Evolutionary conservation across 2,113 vertebrate genomes (phyloP).

Genomic region (Ciconia maguari): DNA sequence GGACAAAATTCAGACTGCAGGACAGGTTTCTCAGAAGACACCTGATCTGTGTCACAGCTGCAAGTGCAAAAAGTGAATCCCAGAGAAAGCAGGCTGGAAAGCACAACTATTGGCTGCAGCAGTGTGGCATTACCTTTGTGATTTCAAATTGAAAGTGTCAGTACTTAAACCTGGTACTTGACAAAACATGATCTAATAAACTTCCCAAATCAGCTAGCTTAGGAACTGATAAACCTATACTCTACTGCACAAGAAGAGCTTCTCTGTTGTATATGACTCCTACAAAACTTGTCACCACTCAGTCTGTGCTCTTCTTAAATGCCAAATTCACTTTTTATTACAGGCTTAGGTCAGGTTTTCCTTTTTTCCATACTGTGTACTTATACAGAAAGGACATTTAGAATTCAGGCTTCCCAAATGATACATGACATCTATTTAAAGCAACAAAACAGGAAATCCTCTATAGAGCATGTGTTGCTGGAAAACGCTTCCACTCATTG

Average conservation of each 20-base stretch:
- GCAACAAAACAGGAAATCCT: background rate
- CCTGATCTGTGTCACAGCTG: background rate
- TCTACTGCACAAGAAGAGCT: background rate
- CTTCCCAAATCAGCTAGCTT: background rate
- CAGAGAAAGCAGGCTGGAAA: background rate
- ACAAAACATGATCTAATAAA: background rate
- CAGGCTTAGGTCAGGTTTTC: background rate
- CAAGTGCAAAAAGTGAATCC: background rate
- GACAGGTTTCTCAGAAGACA: background rate
- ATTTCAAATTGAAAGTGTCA: background rate
- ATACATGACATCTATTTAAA: background rate
- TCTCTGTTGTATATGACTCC: background rate
- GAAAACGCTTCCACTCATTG: background rate
- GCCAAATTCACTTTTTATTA: background rate
- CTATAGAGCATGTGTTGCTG: background rate
- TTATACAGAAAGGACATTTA: background rate
- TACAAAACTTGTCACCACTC: background rate
- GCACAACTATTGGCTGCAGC: background rate
- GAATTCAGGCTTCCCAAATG: background rate
- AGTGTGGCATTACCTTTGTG: background rate
- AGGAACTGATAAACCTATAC: background rate
- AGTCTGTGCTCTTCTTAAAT: background rate
- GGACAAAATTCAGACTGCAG: background rate
- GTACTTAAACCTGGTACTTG: background rate
- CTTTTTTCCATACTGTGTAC: background rate